A percentile compares a stretch with the other conserved stretches of the same genome.
Conservation (phyloP, 1,140 invertebrate genomes). For the Bombus waltoni region DNA sequence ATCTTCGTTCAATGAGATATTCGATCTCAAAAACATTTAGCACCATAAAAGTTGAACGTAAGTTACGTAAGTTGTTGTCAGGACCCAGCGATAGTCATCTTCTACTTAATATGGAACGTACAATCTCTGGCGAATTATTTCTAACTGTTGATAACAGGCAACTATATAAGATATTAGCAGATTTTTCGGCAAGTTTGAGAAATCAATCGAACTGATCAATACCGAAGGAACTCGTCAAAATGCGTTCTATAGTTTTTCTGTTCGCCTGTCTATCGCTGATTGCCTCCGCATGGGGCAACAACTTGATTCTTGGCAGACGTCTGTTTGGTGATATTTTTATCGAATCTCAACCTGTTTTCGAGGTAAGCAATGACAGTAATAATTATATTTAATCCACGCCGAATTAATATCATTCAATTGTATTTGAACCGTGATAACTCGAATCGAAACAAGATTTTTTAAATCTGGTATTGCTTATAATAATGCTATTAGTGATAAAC, state of each 20-base stretch:
- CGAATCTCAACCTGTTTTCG: background rate
- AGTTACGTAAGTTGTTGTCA: conserved; percentile 57
- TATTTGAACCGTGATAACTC: background rate
- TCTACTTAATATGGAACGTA: background rate
- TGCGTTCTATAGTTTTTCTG: conserved; percentile 39
- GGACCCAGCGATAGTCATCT: conserved; percentile 18
- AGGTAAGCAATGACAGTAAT: conserved; percentile 14
- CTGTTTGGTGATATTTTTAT: conserved; percentile 43
- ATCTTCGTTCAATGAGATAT: background rate
- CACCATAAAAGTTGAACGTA: no score
- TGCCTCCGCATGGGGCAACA: conserved; percentile 32
- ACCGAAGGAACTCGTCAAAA: background rate
- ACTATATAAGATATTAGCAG: conserved; percentile 38
- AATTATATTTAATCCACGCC: no score
- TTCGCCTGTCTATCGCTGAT: conserved; percentile 54
- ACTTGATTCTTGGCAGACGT: conserved; percentile 54
- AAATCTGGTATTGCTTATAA: background rate
- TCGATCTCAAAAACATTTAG: background rate
- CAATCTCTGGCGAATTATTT: conserved; percentile 2
- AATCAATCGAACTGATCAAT: accelerated
- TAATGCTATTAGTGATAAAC: no score
- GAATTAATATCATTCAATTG: background rate
- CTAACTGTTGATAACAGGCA: conserved; percentile 39
- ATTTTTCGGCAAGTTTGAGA: background rate
- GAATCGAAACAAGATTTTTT: background rate